These are phyloP conservation scores for Stenodera caucasica DNA, from an alignment of 2,888 invertebrate genomes.

Conservation along the genomic window DNA sequence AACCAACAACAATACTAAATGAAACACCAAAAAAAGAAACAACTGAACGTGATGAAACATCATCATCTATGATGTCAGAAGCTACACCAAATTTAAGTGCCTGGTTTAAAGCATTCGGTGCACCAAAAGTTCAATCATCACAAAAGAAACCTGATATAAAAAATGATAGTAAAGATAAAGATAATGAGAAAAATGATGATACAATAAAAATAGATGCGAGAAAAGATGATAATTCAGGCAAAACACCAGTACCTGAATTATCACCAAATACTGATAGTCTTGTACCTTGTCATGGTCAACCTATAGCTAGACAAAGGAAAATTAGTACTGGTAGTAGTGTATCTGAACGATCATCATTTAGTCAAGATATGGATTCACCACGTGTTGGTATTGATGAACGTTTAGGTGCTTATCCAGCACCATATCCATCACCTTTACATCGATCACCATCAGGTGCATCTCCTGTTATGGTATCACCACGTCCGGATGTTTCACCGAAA, in stretches of 20 bases:
- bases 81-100: constrained; percentile 86
- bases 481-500: constrained; percentile 68
- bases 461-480: constrained; percentile 66
- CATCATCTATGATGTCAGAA: constrained; percentile 59
- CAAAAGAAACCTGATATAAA: constrained; percentile 66
- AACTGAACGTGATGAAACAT: constrained; percentile 37
- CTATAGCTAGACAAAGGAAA: constrained; percentile 62
- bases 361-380: constrained; percentile 75
- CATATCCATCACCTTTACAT: constrained; percentile 72
- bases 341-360: constrained; percentile 77
- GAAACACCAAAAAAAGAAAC: constrained; percentile 39
- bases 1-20: constrained; percentile 34
- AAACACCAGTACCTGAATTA: constrained; percentile 41
- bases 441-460: constrained; percentile 73
- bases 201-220: constrained; percentile 47
- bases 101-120: constrained; percentile 91
- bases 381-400: constrained; percentile 65
- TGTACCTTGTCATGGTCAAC: constrained; percentile 53
- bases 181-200: constrained; percentile 54
- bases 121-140: constrained; percentile 68
- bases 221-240: constrained; percentile 44
- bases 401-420: constrained; percentile 66
- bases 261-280: constrained; percentile 52
- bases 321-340: constrained; percentile 80
- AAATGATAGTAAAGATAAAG: constrained; percentile 48